Percentiles rank a stretch among this genome's conserved stretches.
Evolutionary conservation across 2,797 vertebrate species (phyloP).

Genomic region (Tragelaphus eurycerus): DNA sequence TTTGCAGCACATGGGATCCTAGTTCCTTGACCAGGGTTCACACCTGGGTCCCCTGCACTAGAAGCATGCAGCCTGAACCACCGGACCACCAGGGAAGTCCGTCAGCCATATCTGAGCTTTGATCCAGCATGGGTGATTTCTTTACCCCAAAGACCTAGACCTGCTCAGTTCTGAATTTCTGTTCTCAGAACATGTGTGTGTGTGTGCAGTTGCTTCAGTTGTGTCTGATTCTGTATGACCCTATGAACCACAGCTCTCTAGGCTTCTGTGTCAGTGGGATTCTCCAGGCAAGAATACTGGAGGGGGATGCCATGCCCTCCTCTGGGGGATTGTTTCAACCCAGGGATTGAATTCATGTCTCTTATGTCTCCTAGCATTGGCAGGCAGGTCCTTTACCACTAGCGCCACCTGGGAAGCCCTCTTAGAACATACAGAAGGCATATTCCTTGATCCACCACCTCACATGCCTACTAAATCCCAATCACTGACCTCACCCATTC

Average conservation of each 20-base stretch:
- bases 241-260: neutral
- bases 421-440: neutral
- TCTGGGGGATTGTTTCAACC: neutral
- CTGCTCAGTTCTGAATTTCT: neutral
- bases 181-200: neutral
- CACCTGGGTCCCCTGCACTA: neutral
- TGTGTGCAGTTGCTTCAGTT: neutral
- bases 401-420: neutral
- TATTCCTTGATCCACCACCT: neutral
- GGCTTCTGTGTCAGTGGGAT: neutral
- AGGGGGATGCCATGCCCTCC: neutral
- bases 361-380: neutral
- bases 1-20: neutral
- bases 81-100: neutral
- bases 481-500: neutral
- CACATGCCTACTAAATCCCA: neutral
- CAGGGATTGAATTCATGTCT: neutral
- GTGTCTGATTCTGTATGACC: neutral
- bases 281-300: neutral
- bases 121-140: neutral
- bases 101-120: neutral
- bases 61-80: neutral
- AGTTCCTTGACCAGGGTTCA: neutral
- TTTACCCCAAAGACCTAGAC: neutral
- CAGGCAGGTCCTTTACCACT: neutral